phyloP scores from a whole-genome alignment of 1,140 invertebrate species.

The Drosophila takahashii region DNA sequence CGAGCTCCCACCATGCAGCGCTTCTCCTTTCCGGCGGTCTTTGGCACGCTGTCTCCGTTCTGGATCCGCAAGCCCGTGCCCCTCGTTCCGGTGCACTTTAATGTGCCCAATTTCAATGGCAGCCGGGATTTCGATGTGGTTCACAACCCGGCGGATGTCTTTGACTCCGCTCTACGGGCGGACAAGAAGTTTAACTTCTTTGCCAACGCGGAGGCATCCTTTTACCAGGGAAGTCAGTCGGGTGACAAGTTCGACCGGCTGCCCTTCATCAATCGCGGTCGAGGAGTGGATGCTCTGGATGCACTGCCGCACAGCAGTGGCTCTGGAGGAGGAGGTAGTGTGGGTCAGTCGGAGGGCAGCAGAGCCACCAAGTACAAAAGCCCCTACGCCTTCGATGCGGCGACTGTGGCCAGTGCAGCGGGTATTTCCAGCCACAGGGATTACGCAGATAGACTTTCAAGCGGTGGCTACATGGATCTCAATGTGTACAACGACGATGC shows the following conservation, averaged over 20 bases:
- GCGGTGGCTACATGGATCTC: conserved; percentile 58
- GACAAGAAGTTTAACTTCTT: conserved; percentile 84
- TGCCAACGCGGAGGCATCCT: conserved; percentile 74
- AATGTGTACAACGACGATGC: conserved; percentile 64
- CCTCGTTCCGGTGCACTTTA: conserved; percentile 85
- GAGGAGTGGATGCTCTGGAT: conserved; percentile 39
- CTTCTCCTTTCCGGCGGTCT: conserved; percentile 84
- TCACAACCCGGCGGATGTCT: conserved; percentile 73
- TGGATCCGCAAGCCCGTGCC: conserved; percentile 86
- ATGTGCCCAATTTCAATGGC: conserved; percentile 78
- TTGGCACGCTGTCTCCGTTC: conserved; percentile 84
- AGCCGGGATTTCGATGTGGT: conserved; percentile 79
- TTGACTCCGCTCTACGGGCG: conserved; percentile 66
- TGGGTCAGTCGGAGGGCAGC: conserved; percentile 17
- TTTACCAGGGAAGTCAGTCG: conserved; percentile 63
- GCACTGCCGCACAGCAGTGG: conserved; percentile 44
- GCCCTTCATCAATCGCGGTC: conserved; percentile 62
- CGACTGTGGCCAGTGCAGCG: conserved; percentile 38
- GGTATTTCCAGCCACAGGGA: conserved; percentile 20
- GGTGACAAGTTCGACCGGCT: conserved; percentile 76
- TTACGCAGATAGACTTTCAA: conserved; percentile 31
- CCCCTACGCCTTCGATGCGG: conserved; percentile 68
- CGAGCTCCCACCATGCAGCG: conserved; percentile 87
- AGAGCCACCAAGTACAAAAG: conserved; percentile 73
- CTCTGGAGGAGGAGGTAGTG: conserved; percentile 8